Evolutionary conservation across 2,113 vertebrate species (phyloP).

Genomic region (Polypterus senegalus): DNA sequence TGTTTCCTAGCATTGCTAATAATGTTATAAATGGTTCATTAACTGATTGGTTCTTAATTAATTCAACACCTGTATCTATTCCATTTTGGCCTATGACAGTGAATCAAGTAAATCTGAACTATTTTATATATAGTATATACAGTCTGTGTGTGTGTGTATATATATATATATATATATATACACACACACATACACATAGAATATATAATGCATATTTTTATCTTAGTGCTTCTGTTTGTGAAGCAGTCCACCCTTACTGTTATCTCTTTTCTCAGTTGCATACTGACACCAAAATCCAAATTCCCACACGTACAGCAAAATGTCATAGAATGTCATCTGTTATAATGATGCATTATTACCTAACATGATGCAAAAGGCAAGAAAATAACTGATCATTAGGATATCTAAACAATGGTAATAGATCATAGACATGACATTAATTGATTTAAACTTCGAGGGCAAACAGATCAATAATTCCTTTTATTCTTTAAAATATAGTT

Average conservation of each 20-base stretch:
- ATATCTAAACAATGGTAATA: conserved; percentile 27
- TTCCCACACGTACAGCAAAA: too few species aligned
- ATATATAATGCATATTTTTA: too few species aligned
- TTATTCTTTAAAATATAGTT: too few species aligned
- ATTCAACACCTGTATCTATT: conserved; percentile 12
- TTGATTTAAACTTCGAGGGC: conserved; percentile 27
- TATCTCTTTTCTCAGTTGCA: too few species aligned
- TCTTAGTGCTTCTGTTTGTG: too few species aligned
- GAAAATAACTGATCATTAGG: conserved; percentile 22
- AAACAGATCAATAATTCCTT: conserved; percentile 24
- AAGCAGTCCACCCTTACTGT: too few species aligned
- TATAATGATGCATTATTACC: conserved; percentile 14
- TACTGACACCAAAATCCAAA: too few species aligned
- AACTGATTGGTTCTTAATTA: conserved; percentile 18
- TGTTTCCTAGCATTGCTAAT: conserved; percentile 19
- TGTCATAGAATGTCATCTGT: too few species aligned
- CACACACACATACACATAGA: too few species aligned
- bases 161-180: too few species aligned
- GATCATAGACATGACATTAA: conserved; percentile 22
- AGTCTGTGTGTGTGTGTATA: too few species aligned
- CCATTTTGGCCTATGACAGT: neutral
- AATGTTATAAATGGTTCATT: conserved; percentile 19
- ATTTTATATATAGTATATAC: neutral
- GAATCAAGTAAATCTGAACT: neutral
- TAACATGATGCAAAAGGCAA: conserved; percentile 18